Percentiles rank a stretch among this genome's conserved stretches.
phyloP scores from a whole-genome alignment of 2,113 vertebrate genomes.

The Lepus europaeus region DNA sequence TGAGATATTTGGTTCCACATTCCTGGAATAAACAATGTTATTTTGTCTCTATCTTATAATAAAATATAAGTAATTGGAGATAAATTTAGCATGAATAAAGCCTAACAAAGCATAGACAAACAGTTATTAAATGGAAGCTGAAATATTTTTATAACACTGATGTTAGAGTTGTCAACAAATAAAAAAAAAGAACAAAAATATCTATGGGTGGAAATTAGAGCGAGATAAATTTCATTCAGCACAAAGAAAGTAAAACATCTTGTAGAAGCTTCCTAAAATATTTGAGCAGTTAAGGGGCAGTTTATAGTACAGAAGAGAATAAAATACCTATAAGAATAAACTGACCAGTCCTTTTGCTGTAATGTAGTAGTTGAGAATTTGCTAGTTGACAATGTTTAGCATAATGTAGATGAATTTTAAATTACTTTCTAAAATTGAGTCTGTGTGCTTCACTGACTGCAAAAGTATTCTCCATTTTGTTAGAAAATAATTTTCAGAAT shows the following conservation, averaged over 20 bases:
- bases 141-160: neutral
- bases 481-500: neutral
- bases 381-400: neutral
- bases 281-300: fast-evolving
- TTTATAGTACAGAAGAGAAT: neutral
- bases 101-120: neutral
- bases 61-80: neutral
- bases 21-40: neutral
- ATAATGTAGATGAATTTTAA: neutral
- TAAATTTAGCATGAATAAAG: neutral
- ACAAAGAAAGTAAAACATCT: neutral
- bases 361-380: too few relatives aligned
- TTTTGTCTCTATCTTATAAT: neutral
- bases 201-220: neutral
- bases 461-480: neutral
- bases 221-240: neutral
- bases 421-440: neutral
- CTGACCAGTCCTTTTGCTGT: neutral
- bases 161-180: neutral
- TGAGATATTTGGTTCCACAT: neutral
- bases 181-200: neutral
- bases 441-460: neutral
- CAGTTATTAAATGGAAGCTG: neutral
- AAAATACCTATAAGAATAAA: neutral
- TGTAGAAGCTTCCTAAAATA: neutral